Evolutionary conservation across 2,888 invertebrate genomes (phyloP).

Genomic region (Apotomis betuletana): DNA sequence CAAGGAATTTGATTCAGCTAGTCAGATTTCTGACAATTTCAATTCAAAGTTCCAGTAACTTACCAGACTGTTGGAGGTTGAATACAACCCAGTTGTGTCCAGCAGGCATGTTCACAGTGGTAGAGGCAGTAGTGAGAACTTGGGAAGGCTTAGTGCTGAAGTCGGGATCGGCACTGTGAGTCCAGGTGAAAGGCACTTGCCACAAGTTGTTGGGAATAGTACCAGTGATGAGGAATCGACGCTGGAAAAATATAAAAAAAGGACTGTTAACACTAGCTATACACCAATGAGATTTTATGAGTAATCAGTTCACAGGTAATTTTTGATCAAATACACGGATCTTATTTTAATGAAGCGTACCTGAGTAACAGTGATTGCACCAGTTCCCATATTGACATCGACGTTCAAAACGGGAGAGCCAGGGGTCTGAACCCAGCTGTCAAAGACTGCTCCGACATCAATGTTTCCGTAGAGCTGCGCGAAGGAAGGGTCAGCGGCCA

Average conservation of each 20-base stretch:
- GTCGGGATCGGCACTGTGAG: conserved; percentile 64
- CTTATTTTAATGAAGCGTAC: conserved; percentile 48
- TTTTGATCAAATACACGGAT: too few species aligned
- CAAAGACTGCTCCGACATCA: conserved; percentile 76
- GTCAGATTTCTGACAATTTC: too few species aligned
- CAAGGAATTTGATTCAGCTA: too few species aligned
- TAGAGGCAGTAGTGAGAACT: conserved; percentile 53
- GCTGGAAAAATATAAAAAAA: conserved; percentile 51
- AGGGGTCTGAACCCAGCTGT: conserved; percentile 85
- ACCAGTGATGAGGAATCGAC: conserved; percentile 66
- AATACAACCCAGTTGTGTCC: conserved; percentile 83
- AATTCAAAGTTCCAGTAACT: conserved; percentile 23
- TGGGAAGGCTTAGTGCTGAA: conserved; percentile 69
- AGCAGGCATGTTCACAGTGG: conserved; percentile 50
- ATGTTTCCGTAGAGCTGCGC: conserved; percentile 53
- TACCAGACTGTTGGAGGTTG: conserved; percentile 79
- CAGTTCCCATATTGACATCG: conserved; percentile 62
- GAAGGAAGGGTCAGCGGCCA: conserved; percentile 61
- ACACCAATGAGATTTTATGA: neutral
- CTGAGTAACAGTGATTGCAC: conserved; percentile 68
- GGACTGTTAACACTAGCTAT: conserved; percentile 2
- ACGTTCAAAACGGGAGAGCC: conserved; percentile 85
- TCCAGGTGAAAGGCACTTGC: conserved; percentile 77
- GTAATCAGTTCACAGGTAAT: too few species aligned
- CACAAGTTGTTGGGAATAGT: conserved; percentile 55